These are phyloP conservation scores for Maniola jurtina DNA, from an alignment of 1,140 invertebrate genomes.

Conservation along the genomic window DNA sequence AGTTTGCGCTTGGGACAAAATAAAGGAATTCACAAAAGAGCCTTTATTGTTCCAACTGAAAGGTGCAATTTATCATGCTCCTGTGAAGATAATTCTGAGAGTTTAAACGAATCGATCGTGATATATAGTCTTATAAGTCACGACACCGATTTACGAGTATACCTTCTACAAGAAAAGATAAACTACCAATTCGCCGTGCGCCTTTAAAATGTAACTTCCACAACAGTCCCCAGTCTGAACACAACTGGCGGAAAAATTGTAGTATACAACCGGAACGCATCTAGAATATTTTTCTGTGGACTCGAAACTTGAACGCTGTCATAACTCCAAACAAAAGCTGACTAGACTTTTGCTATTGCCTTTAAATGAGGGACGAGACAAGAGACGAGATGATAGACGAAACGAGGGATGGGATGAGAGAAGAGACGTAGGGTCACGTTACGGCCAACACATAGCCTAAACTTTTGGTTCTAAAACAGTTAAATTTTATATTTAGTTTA, in stretches of 20 bases:
- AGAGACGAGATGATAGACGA: no score
- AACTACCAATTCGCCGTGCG: not conserved
- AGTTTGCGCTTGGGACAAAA: constrained; percentile 6
- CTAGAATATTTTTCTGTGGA: not conserved
- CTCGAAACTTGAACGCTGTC: not conserved
- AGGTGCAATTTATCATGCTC: constrained; percentile 4
- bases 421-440: no score
- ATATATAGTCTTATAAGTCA: not conserved
- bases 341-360: not conserved
- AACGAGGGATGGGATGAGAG: no score
- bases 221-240: not conserved
- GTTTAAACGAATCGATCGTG: constrained; percentile 3
- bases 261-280: not conserved
- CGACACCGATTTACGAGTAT: not conserved
- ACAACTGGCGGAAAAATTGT: not conserved
- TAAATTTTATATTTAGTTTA: no score
- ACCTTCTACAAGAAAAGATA: not conserved
- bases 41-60: not conserved
- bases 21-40: not conserved
- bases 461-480: no score
- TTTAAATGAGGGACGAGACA: no score
- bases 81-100: constrained; percentile 1
- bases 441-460: no score
- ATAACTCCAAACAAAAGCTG: not conserved
- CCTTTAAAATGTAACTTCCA: not conserved